Base-by-base conservation (phyloP, 2,113 vertebrate genomes). In the Neolamprologus modestus region DNA sequence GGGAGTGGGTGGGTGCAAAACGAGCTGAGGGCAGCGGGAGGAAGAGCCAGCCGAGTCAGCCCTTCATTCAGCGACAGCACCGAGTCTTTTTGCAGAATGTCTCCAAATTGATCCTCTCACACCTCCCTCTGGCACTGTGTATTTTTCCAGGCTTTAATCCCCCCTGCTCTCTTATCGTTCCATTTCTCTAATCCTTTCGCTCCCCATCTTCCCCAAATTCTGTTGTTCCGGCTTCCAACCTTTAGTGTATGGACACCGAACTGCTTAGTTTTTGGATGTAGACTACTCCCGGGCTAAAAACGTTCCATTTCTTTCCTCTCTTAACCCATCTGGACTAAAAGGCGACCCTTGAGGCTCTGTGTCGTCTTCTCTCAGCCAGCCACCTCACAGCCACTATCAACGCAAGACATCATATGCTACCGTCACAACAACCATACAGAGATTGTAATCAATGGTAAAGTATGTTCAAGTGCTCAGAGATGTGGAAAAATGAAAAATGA, bases 1-100 rank as follows among this genome's bases (percentile, higher is more conserved):
- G 94, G 89, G 85, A 93, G 91, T 88, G 92, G 92, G 93, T 90
- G 90, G 89, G 63, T 88, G 86, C 83, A 90, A 95, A 94, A 94
- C 83, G 87, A 94, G 92, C 54, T 4, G 35, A 88, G 55, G 84
- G 82, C 87, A 76, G 57, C 16, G 3, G 61, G 88, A 85, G 33
- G 80, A 81, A 84, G 86, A 89, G 86, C 35, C 4, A 63, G 80
- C 76, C 16, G 17, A 91, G 68, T 59, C 88, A 37, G 85, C 57
- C 53, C 91, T 68, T 68, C 33, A 79, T 91, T 88, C 85, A 78
- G 84, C 63, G 85, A 89, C 89, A 91, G 81, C 89, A 82, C 73
- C 57, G 40, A 91, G 81, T 92, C 93, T 92, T 63, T 88, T 78
- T 80, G 86, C 85, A 88, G 84, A 91, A 88, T 81, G 87, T 90